Base-by-base conservation (phyloP, 2,797 vertebrate species). In the Pitangus sulphuratus region DNA sequence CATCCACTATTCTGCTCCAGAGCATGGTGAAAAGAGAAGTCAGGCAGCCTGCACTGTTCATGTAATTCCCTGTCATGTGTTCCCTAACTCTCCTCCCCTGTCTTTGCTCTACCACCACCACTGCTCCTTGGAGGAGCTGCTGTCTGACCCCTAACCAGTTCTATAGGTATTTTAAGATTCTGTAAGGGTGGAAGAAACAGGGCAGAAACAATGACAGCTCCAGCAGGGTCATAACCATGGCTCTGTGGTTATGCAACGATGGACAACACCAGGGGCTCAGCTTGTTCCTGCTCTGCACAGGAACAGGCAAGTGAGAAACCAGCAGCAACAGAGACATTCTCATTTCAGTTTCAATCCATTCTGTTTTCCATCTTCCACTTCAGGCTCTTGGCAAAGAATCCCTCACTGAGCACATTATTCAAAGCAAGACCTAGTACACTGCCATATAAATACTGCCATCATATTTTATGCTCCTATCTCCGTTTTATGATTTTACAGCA, bases 341-440 rank as follows among this genome's bases (percentile, higher is more conserved):
- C 35, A 12, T 16, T 65, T 90, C 66, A n/a, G 7, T 18, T 53
- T 24, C 33, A 24, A 62, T 44, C 31, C 15, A 5, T 48, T 37
- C 35, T 54, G 31, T 28, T 75, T 61, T 37, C 60, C 8, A 13
- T 28, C 60, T 80, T 70, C 25, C 21, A 60, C 11, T 53, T 70
- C 18, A 51, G 39, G 70, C 45, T 97, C 84, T 75, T 84, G 54
- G 86, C 57, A 84, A 89, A 90, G 45, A 15, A 74, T 26, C 12
- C 47, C 47, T 70, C 40, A 42, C 19, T 12, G 33, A 91, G 50
- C 26, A 70, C 6, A 45, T 48, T 78, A 72, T 76, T 81, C 87
- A 92, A 96, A 95, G 84, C 91, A 93, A 89, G 62, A 50, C 37
- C 1, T 2, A 66, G 25, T 1, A 18, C 47, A 15, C 42, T 80